Conservation (phyloP, 2,113 vertebrate species). For the Pica pica region DNA sequence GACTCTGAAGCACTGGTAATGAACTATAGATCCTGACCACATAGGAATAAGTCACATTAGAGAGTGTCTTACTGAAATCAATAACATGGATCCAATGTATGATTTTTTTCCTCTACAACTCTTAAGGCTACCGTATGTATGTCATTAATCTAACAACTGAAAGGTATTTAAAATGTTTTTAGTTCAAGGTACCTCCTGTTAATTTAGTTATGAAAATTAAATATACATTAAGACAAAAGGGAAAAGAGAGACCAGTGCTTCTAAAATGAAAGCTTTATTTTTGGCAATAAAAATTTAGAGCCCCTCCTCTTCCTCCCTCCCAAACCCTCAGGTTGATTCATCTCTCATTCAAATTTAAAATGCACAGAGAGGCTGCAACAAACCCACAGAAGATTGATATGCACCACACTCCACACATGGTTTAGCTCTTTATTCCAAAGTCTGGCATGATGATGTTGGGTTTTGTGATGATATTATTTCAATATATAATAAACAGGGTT, state of each 20-base stretch:
- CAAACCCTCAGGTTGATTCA: constrained; percentile 43
- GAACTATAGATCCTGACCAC: constrained; percentile 19
- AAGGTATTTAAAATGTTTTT: constrained; percentile 1
- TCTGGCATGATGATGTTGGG: neutral
- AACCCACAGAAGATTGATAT: constrained; percentile 47
- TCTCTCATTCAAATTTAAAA: constrained; percentile 60
- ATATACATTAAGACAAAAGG: neutral
- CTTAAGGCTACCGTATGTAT: neutral
- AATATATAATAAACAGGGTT: constrained; percentile 33
- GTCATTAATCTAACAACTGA: neutral
- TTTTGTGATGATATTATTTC: constrained; percentile 55
- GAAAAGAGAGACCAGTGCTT: neutral
- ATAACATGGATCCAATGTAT: neutral
- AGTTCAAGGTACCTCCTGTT: neutral
- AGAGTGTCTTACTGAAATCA: neutral
- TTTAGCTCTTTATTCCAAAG: constrained; percentile 44
- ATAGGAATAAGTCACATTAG: neutral
- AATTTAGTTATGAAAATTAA: neutral
- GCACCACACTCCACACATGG: neutral
- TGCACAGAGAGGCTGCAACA: constrained; percentile 47
- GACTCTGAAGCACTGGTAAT: neutral
- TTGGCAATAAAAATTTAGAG: constrained; percentile 46
- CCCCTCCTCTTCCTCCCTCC: neutral
- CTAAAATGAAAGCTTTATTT: neutral
- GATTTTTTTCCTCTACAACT: neutral